A percentile compares a stretch with the other conserved stretches of the same genome.
Evolutionary conservation across 2,797 vertebrate species (phyloP).

Genomic region (Fundulus diaphanus): DNA sequence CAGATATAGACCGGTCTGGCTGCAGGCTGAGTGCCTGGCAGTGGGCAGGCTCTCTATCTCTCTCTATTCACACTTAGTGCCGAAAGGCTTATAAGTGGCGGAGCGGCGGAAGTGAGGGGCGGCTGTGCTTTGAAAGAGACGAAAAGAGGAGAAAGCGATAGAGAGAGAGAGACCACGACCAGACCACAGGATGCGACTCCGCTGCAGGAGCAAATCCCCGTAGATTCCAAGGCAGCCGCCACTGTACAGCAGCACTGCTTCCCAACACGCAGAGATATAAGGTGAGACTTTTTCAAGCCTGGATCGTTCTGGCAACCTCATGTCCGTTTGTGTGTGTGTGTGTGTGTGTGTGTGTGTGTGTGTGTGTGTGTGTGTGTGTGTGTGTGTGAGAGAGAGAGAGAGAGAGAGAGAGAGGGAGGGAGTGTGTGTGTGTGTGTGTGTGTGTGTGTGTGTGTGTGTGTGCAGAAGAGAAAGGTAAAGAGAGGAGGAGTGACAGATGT

Average conservation of each 20-base stretch:
- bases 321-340: conserved; percentile 1
- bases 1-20: conserved; percentile 67
- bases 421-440: conserved; percentile 13
- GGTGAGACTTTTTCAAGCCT: conserved; percentile 65
- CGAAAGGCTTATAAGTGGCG: conserved; percentile 56
- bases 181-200: conserved; percentile 59
- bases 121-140: conserved; percentile 64
- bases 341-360: conserved; percentile 11
- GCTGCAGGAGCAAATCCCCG: conserved; percentile 56
- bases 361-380: conserved; percentile 11
- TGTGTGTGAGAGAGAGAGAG: conserved; percentile 9
- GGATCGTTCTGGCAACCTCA: conserved; percentile 18
- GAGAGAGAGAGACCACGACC: conserved; percentile 45
- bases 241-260: conserved; percentile 39
- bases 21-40: conserved; percentile 58
- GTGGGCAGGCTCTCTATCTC: conserved; percentile 60
- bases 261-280: conserved; percentile 56
- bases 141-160: conserved; percentile 38
- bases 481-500: conserved; percentile 17
- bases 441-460: conserved; percentile 7
- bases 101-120: conserved; percentile 66
- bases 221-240: conserved; percentile 43
- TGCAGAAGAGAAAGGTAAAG: conserved; percentile 4
- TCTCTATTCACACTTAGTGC: conserved; percentile 62
- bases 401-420: not conserved